phyloP scores from a whole-genome alignment of 2,888 invertebrate genomes.

The Noctua comes region DNA sequence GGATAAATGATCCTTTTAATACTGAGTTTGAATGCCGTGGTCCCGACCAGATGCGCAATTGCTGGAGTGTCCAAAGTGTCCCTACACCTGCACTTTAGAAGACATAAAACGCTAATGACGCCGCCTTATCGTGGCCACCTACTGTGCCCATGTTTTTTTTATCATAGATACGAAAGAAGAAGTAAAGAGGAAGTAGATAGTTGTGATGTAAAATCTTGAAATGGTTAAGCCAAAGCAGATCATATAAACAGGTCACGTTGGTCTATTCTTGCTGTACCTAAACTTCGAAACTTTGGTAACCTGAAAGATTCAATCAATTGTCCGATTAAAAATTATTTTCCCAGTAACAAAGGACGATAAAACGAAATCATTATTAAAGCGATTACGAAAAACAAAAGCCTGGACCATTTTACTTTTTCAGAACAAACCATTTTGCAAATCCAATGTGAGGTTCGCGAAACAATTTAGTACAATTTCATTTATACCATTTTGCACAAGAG shows the following conservation, averaged over 20 bases:
- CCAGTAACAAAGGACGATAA: conserved; percentile 37
- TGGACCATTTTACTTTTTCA: conserved; percentile 29
- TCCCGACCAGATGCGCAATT: too few relatives aligned
- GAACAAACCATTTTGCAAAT: conserved; percentile 58
- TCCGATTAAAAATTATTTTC: conserved; percentile 12
- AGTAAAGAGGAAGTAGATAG: too few relatives aligned
- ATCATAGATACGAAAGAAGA: too few relatives aligned
- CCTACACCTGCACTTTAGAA: too few relatives aligned
- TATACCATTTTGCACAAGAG: conserved; percentile 36
- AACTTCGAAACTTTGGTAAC: neutral
- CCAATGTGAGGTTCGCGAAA: conserved; percentile 34
- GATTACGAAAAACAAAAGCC: conserved; percentile 46
- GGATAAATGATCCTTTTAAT: too few relatives aligned
- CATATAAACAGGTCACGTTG: neutral
- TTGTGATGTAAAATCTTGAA: too few relatives aligned
- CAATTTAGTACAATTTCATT: conserved; percentile 51
- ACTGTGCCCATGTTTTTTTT: too few relatives aligned
- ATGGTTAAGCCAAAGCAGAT: too few relatives aligned
- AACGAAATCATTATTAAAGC: conserved; percentile 39
- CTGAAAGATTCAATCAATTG: neutral
- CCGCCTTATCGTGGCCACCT: too few relatives aligned
- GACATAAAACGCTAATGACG: too few relatives aligned
- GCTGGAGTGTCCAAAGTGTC: too few relatives aligned
- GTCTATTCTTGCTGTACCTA: neutral
- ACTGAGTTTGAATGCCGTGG: too few relatives aligned